A percentile compares a stretch with the other conserved stretches of the same genome.
Conservation (phyloP, 1,140 invertebrate genomes). For the Agraylea sexmaculata region DNA sequence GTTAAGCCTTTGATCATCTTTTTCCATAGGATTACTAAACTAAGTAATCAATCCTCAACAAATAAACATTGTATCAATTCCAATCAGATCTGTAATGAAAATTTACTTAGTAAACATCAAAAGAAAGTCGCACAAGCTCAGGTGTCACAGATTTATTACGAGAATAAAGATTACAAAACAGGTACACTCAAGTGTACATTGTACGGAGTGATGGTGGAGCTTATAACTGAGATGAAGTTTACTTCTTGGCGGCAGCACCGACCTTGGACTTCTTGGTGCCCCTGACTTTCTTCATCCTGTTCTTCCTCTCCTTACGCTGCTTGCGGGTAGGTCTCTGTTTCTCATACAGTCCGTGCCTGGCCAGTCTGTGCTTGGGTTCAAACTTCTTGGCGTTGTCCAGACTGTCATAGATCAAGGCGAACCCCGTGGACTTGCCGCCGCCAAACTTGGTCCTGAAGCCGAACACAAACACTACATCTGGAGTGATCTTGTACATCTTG, state of each 20-base stretch:
- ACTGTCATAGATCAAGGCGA: constrained; percentile 95
- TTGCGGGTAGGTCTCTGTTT: constrained; percentile 88
- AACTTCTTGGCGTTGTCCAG: constrained; percentile 98
- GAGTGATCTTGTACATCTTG: constrained; percentile 96
- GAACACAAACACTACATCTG: constrained; percentile 95
- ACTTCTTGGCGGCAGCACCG: constrained; percentile 86
- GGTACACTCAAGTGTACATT: constrained; percentile 8
- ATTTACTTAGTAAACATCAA: too few species aligned
- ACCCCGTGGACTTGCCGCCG: constrained; percentile 95
- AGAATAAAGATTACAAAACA: constrained; percentile 16
- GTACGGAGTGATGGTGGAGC: constrained; percentile 9
- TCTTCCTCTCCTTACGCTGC: constrained; percentile 99
- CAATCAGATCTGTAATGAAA: not conserved
- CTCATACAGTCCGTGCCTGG: constrained; percentile 82
- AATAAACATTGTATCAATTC: not conserved
- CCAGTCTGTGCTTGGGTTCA: constrained; percentile 91
- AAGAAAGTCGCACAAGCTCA: too few species aligned
- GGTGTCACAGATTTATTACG: constrained; percentile 19
- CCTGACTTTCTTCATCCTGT: constrained; percentile 99
- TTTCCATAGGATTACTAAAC: too few species aligned
- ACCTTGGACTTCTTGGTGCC: constrained; percentile 98
- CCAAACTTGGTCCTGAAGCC: constrained; percentile 97
- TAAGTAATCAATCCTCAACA: not conserved
- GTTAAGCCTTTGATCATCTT: too few species aligned
- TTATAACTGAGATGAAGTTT: constrained; percentile 22